Base-by-base conservation (phyloP, 2,888 invertebrate species). In the Drosophila stalkeri region DNA sequence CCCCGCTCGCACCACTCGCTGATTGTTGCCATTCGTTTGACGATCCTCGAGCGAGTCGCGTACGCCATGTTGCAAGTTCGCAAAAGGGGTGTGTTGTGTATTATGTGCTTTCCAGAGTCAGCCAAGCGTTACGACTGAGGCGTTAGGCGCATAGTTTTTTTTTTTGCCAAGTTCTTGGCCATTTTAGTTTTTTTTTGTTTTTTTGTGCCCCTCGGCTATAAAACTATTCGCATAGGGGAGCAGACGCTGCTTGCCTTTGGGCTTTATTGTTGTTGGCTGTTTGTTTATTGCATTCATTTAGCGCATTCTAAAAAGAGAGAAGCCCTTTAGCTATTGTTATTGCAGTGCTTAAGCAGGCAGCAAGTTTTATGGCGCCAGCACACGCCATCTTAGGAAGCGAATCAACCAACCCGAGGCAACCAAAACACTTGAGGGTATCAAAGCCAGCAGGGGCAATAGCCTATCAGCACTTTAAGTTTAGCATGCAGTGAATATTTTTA, bases 1-100 rank as follows among this genome's bases (percentile, higher is more conserved):
- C 35, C 9, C 31, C 39, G 20, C 14, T 31, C 33, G 16, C 20
- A 11, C 20, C n/a, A 55, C 39, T 52, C 55, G 44, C 72, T 83
- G 87, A 86, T 82, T 80, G 86, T 77, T 77, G 89, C 82, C 89
- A 89, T 89, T 87, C 80, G 81, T 64, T 64, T 63, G 75, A 61
- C 67, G 84, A 81, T 84, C 81, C 57, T 74, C 72, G 72, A n/a
- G n/a, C 64, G 68, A 64, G 49, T 64, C 46, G 72, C 64, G 57
- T 47, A 44, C 74, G 63, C 69, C 77, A 75, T 78, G 77, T 75
- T 79, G 72, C 67, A 64, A 57, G 56, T 51, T 46, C 20, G 65
- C 52, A 16, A 52, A 52, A 47, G 46, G 47, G 51, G 75, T 52
- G 74, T 51, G 39, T 41, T 55, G 35, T 35, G 35, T 63, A 62